Conservation (phyloP, 2,113 vertebrate species). For the Haemorhous mexicanus region DNA sequence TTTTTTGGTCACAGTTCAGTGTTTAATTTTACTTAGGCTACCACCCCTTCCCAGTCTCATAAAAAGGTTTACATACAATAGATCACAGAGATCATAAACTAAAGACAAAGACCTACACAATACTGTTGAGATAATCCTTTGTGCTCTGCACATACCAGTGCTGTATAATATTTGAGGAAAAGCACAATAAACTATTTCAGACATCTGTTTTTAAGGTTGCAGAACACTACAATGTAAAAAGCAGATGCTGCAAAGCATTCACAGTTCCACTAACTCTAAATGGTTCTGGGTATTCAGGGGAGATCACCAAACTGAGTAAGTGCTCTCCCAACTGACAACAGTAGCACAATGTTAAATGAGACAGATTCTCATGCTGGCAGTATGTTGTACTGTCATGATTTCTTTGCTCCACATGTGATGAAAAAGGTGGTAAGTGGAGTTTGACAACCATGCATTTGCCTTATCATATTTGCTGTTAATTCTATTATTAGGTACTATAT, state of each 20-base stretch:
- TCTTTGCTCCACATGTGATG: not conserved
- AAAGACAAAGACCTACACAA: slow-evolving; percentile 61
- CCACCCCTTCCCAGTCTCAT: slow-evolving; percentile 58
- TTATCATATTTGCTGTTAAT: not conserved
- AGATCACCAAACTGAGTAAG: slow-evolving; percentile 10
- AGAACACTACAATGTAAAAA: slow-evolving; percentile 62
- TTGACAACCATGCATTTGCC: not conserved
- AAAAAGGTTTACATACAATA: slow-evolving; percentile 70
- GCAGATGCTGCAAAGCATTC: slow-evolving; percentile 52
- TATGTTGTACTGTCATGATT: not conserved
- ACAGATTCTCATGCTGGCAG: not conserved
- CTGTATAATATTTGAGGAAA: slow-evolving; percentile 57
- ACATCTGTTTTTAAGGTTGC: slow-evolving; percentile 77
- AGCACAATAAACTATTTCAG: slow-evolving; percentile 65
- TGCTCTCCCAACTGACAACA: slow-evolving; percentile 3
- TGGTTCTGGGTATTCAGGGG: slow-evolving; percentile 32
- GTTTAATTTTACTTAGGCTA: slow-evolving; percentile 62
- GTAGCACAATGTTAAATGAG: not conserved
- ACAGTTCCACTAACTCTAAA: slow-evolving; percentile 56
- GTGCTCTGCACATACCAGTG: slow-evolving; percentile 38
- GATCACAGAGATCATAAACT: slow-evolving; percentile 65
- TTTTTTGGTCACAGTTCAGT: not conserved
- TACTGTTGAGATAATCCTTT: slow-evolving; percentile 62
- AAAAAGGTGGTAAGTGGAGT: not conserved
- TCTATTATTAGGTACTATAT: not conserved